Conservation (phyloP, 2,113 vertebrate species). For the Neoarius graeffei region DNA sequence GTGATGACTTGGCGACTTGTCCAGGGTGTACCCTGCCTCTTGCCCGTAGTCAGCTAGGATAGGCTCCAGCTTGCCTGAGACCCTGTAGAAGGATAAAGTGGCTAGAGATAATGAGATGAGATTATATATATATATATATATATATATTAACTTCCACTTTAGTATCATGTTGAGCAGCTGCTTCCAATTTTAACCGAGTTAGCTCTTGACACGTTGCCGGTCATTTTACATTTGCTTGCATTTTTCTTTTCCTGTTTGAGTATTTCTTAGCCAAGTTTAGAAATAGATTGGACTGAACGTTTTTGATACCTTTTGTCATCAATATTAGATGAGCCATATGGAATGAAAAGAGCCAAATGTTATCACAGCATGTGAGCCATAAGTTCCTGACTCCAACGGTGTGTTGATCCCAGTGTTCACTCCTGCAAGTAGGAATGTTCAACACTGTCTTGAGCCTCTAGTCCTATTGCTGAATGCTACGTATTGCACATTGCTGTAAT, state of each 20-base stretch:
- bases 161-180: background rate
- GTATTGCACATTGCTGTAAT: background rate
- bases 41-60: no score
- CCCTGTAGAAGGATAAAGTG: no score
- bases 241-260: background rate
- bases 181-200: background rate
- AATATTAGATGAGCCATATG: no score
- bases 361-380: background rate
- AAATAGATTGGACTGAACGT: background rate
- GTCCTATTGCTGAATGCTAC: background rate
- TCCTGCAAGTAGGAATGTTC: slow-evolving; percentile 7
- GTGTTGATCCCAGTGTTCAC: background rate
- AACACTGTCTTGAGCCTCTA: background rate
- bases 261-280: background rate
- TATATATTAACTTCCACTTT: background rate
- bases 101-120: no score
- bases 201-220: background rate
- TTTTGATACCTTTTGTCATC: background rate
- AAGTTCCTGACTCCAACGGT: background rate
- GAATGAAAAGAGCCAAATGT: background rate
- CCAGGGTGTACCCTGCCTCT: no score
- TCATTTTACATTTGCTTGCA: background rate
- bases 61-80: no score
- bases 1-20: no score
- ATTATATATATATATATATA: no score